Evolutionary conservation across 2,113 vertebrate genomes (phyloP).

Genomic region (Malurus melanocephalus): DNA sequence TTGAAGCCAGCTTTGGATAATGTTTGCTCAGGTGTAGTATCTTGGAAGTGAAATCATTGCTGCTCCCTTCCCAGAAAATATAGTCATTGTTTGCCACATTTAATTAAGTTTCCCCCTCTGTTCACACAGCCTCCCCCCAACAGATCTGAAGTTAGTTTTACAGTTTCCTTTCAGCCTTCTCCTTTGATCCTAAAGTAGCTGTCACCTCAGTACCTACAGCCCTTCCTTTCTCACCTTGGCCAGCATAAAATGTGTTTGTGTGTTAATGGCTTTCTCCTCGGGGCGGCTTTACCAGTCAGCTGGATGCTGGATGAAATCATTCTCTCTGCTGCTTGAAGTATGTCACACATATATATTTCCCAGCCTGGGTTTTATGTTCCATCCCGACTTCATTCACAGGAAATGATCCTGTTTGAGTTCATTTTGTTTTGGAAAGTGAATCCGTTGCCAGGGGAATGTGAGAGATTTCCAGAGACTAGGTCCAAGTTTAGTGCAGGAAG

Average conservation of each 20-base stretch:
- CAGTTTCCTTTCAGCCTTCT: slow-evolving; percentile 48
- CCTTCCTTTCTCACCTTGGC: slow-evolving; percentile 53
- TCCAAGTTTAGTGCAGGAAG: slow-evolving; percentile 33
- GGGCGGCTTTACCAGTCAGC: slow-evolving; percentile 19
- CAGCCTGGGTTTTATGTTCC: slow-evolving; percentile 22
- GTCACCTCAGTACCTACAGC: slow-evolving; percentile 48
- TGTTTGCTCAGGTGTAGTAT: slow-evolving; percentile 60
- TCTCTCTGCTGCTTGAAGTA: slow-evolving; percentile 20
- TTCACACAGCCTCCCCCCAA: slow-evolving; percentile 5
- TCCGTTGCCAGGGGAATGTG: slow-evolving; percentile 23
- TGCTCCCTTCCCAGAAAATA: slow-evolving; percentile 30
- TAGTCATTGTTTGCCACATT: slow-evolving; percentile 53
- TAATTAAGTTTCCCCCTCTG: slow-evolving; percentile 48
- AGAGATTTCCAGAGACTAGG: slow-evolving; percentile 26
- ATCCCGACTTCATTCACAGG: slow-evolving; percentile 12
- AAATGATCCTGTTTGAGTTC: slow-evolving; percentile 22
- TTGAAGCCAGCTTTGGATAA: slow-evolving; percentile 28
- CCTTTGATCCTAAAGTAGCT: slow-evolving; percentile 55
- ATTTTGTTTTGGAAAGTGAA: slow-evolving; percentile 61
- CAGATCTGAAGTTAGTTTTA: slow-evolving; percentile 52
- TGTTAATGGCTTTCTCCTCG: slow-evolving; percentile 47
- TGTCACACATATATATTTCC: slow-evolving; percentile 7
- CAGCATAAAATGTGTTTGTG: slow-evolving; percentile 52
- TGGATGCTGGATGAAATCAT: slow-evolving; percentile 40
- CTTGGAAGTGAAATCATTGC: slow-evolving; percentile 37